phyloP scores from a whole-genome alignment of 92 coral and sea anemone genomes.

The Siderastrea siderea region DNA sequence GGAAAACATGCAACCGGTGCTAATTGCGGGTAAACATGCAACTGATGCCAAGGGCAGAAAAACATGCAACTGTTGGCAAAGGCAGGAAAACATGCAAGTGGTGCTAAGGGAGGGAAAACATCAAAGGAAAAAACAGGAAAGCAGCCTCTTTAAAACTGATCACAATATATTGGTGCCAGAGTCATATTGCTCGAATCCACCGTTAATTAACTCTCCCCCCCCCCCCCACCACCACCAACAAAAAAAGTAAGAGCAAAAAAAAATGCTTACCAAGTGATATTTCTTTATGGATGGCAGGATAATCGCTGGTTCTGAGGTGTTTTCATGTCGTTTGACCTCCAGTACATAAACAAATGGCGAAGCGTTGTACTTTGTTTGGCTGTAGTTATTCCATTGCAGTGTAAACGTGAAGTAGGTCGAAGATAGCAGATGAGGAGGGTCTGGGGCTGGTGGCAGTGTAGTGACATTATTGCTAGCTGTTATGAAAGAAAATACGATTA shows the following conservation, averaged over 20 bases:
- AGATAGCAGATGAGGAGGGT: constrained; percentile 42
- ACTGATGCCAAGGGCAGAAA: background rate
- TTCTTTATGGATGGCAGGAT: constrained; percentile 55
- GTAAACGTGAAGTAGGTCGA: constrained; percentile 50
- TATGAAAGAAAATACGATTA: background rate
- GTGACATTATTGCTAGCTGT: constrained; percentile 19
- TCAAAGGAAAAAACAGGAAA: too few relatives aligned
- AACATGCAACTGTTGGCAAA: too few relatives aligned
- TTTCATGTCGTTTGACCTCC: constrained; percentile 60
- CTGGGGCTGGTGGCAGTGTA: constrained; percentile 61
- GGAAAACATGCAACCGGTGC: background rate
- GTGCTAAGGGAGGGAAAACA: too few relatives aligned
- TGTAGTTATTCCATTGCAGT: constrained; percentile 60
- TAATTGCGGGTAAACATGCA: too few relatives aligned
- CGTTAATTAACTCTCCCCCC: too few relatives aligned
- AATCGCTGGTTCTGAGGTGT: constrained; percentile 48
- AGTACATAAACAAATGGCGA: constrained; percentile 50
- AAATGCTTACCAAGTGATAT: constrained; percentile 61
- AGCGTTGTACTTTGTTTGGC: background rate
- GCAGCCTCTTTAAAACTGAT: too few relatives aligned
- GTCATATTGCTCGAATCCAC: too few relatives aligned
- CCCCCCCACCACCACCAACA: too few relatives aligned
- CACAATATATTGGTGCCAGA: too few relatives aligned
- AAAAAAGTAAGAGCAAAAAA: too few relatives aligned
- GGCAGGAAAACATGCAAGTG: too few relatives aligned